These are phyloP conservation scores for Pachypeltis micranthus DNA, from an alignment of 1,140 invertebrate species.

Conservation along the genomic window DNA sequence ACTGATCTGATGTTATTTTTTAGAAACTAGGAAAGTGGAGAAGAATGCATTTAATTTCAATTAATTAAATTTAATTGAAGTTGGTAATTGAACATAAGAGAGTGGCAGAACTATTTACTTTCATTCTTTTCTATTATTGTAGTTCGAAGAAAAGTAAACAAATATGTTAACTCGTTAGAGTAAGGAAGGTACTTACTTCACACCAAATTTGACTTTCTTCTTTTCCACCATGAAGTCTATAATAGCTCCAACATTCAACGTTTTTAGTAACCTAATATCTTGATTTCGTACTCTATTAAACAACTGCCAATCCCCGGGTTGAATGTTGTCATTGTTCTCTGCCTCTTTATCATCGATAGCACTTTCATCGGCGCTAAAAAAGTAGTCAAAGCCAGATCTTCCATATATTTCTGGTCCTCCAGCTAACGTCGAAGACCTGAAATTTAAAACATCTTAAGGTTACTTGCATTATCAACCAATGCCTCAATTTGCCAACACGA, in stretches of 20 bases:
- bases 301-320: conserved; percentile 42
- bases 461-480: no score
- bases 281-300: conserved; percentile 53
- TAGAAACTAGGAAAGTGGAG: no score
- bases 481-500: no score
- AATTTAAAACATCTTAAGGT: no score
- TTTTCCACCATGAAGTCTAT: conserved; percentile 82
- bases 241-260: conserved; percentile 60
- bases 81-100: no score
- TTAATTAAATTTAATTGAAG: no score
- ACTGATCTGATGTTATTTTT: no score
- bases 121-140: no score
- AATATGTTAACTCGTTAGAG: conserved; percentile 14
- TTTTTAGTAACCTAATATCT: conserved; percentile 62
- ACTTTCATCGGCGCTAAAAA: conserved; percentile 35
- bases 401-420: conserved; percentile 64
- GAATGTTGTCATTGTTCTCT: conserved; percentile 24
- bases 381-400: conserved; percentile 46
- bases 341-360: conserved; percentile 29
- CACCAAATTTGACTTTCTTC: conserved; percentile 73
- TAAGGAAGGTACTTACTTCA: conserved; percentile 50
- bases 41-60: no score
- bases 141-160: no score
- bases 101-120: no score
- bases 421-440: conserved; percentile 51